Percentiles rank a stretch among this genome's conserved stretches.
Conservation (phyloP, 2,113 vertebrate genomes). For the Odontophorus gujanensis region DNA sequence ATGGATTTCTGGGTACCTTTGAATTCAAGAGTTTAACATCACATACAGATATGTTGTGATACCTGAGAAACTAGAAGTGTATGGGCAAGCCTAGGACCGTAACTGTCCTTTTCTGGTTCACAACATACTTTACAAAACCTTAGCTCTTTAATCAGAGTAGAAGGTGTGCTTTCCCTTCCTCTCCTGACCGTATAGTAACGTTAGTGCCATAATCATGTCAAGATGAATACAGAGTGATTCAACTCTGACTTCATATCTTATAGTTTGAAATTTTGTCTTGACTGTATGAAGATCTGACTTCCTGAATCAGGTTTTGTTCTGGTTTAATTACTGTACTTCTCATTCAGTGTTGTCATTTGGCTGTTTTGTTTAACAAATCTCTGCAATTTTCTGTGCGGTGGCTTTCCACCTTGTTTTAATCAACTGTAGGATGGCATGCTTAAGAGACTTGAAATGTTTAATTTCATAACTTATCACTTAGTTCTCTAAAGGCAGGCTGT, state of each 20-base stretch:
- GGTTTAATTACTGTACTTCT: neutral
- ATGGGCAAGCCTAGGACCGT: neutral
- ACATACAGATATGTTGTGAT: neutral
- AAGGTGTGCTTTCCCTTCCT: neutral
- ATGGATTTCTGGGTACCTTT: neutral
- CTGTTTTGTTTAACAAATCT: neutral
- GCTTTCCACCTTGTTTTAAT: constrained; percentile 8
- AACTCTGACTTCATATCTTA: neutral
- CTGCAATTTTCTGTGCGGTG: neutral
- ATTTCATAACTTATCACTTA: neutral
- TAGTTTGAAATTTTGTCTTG: neutral
- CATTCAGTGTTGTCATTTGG: neutral
- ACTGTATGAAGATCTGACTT: neutral
- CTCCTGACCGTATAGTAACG: neutral
- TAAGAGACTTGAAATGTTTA: neutral
- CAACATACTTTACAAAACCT: neutral
- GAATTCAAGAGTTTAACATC: neutral
- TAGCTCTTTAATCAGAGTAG: neutral
- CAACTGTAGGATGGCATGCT: neutral
- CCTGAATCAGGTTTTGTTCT: neutral
- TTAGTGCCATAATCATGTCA: neutral
- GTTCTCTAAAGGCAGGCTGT: neutral
- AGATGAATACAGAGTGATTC: neutral
- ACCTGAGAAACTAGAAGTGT: neutral
- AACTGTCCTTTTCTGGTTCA: neutral